Evolutionary conservation across 2,113 vertebrate genomes (phyloP).

Genomic region (Paralichthys olivaceus): DNA sequence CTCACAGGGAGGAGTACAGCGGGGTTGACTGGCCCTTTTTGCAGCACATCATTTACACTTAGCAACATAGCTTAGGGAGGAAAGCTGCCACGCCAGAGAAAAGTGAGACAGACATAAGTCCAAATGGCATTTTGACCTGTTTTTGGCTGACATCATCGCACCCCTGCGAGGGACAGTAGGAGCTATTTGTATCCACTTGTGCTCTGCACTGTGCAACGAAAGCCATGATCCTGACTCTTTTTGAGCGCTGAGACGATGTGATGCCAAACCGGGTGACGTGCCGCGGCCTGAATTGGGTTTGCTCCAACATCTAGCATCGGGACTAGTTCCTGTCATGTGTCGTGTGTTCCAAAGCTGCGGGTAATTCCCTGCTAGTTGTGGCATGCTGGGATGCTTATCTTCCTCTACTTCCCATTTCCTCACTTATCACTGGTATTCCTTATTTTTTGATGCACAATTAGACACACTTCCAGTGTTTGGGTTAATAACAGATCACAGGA

Average conservation of each 20-base stretch:
- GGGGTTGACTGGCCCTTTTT: slow-evolving; percentile 5
- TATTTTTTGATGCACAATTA: not conserved
- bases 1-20: not conserved
- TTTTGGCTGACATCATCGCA: slow-evolving; percentile 8
- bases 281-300: not conserved
- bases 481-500: not conserved
- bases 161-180: not conserved
- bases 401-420: slow-evolving; percentile 24
- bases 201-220: not conserved
- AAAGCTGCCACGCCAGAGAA: slow-evolving; percentile 14
- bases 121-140: slow-evolving; percentile 18
- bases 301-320: not conserved
- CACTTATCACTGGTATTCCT: not conserved
- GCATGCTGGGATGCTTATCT: slow-evolving; percentile 33
- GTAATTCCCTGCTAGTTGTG: slow-evolving; percentile 26
- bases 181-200: not conserved
- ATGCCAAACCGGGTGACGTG: not conserved
- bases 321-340: slow-evolving; percentile 14
- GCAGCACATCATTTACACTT: slow-evolving; percentile 13
- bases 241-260: not conserved
- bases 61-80: not conserved
- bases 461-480: not conserved
- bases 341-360: slow-evolving; percentile 10
- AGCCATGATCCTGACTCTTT: not conserved
- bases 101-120: not conserved